phyloP scores from a whole-genome alignment of 2,113 vertebrate genomes.

The Sardina pilchardus region DNA sequence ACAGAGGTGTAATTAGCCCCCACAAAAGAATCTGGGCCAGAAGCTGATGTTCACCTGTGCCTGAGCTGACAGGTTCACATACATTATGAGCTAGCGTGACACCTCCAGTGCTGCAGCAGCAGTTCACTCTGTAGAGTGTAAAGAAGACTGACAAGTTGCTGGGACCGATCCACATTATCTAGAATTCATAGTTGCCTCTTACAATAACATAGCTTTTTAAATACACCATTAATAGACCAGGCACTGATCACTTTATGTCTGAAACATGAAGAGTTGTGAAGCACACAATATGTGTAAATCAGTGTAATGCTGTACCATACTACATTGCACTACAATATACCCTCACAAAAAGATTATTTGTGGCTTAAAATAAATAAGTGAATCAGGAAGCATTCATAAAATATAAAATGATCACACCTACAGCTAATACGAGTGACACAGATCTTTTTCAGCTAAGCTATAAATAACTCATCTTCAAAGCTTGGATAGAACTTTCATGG shows the following conservation, averaged over 20 bases:
- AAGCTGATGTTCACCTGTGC: constrained; percentile 17
- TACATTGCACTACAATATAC: too few relatives aligned
- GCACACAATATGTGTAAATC: too few relatives aligned
- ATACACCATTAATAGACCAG: neutral
- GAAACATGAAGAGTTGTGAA: too few relatives aligned
- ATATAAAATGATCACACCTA: neutral
- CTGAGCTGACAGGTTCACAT: constrained; percentile 19
- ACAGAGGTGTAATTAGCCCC: constrained; percentile 63
- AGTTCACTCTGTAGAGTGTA: neutral
- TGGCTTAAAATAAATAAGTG: too few relatives aligned
- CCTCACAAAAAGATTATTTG: too few relatives aligned
- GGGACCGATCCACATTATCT: neutral
- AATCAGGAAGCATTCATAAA: neutral
- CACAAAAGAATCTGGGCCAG: constrained; percentile 39
- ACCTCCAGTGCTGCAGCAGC: constrained; percentile 19
- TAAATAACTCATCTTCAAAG: neutral
- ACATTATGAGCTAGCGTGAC: constrained; percentile 18
- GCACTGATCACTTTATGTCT: neutral
- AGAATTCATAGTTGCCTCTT: neutral
- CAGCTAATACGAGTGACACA: neutral
- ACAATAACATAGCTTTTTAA: neutral
- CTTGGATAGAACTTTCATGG: neutral
- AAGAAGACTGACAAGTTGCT: neutral
- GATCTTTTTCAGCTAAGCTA: neutral
- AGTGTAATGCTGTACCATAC: too few relatives aligned